Conservation (phyloP, 2,797 vertebrate genomes). For the Muraenolepis orangiensis region DNA sequence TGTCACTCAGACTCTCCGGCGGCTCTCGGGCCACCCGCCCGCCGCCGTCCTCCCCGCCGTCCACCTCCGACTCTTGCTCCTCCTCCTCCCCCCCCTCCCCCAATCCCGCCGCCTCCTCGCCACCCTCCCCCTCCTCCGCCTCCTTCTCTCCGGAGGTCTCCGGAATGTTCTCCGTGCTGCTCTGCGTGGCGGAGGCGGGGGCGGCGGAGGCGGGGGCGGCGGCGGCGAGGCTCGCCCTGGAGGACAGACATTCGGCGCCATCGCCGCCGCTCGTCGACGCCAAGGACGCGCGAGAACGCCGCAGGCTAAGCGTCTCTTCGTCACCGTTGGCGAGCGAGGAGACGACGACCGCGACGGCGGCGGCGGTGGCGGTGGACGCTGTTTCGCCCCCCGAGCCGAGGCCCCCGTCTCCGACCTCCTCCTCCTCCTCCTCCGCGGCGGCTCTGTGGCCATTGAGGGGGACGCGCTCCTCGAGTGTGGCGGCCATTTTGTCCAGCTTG, state of each 20-base stretch:
- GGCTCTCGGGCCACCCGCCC: conserved; percentile 72
- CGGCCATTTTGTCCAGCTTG: conserved; percentile 90
- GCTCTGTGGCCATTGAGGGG: conserved; percentile 73
- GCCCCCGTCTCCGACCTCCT: conserved; percentile 31
- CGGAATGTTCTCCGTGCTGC: conserved; percentile 48
- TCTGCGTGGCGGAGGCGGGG: conserved; percentile 59
- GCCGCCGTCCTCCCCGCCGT: conserved; percentile 60
- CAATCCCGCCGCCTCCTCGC: conserved; percentile 42
- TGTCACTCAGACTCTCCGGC: conserved; percentile 82
- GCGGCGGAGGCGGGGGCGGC: too few relatives aligned
- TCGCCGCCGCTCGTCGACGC: conserved; percentile 71
- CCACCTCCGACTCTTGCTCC: conserved; percentile 75
- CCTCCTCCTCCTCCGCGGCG: background rate
- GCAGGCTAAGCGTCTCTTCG: conserved; percentile 71
- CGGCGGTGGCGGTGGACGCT: conserved; percentile 47
- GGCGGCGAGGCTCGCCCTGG: conserved; percentile 62
- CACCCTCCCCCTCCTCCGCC: background rate
- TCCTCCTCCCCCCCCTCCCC: conserved; percentile 57
- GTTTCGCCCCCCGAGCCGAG: conserved; percentile 53
- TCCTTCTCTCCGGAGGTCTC: background rate
- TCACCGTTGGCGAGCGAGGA: conserved; percentile 57
- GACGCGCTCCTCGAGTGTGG: conserved; percentile 85
- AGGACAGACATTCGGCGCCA: conserved; percentile 52
- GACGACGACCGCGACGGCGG: conserved; percentile 19
- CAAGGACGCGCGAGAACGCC: conserved; percentile 79